Evolutionary conservation across 2,113 vertebrate genomes (phyloP).

Genomic region (Nanger granti): DNA sequence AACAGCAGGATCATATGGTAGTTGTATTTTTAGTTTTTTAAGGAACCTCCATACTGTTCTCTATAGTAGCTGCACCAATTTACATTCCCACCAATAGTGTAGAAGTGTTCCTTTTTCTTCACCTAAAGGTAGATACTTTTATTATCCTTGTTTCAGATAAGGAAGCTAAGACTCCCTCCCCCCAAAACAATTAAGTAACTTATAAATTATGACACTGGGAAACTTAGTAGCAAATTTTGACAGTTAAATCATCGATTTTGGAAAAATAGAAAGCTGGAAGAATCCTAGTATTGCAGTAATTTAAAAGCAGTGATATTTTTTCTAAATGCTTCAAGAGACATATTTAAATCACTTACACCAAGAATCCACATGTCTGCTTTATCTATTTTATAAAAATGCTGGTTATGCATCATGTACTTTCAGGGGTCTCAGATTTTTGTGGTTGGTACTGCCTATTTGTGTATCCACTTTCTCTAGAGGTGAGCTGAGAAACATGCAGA

Average conservation of each 20-base stretch:
- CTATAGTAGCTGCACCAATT: background rate
- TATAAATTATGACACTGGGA: background rate
- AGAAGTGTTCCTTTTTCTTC: background rate
- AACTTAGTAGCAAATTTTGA: background rate
- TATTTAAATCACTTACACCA: background rate
- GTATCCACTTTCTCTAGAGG: background rate
- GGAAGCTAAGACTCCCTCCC: background rate
- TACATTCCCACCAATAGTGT: background rate
- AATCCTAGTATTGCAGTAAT: background rate
- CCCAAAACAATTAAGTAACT: background rate
- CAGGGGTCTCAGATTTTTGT: background rate
- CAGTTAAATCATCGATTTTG: background rate
- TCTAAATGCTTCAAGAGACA: background rate
- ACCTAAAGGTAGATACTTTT: background rate
- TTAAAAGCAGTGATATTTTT: background rate
- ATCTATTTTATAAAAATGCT: background rate
- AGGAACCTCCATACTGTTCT: too few relatives aligned
- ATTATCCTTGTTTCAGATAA: background rate
- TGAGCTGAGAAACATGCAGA: background rate
- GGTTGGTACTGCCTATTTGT: background rate
- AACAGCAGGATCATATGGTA: background rate
- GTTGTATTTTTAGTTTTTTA: too few relatives aligned
- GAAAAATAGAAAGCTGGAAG: background rate
- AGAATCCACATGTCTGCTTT: background rate
- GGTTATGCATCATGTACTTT: background rate